These are phyloP conservation scores for Callyntrura sp. DNA, from an alignment of 2,888 invertebrate species.

Conservation along the genomic window DNA sequence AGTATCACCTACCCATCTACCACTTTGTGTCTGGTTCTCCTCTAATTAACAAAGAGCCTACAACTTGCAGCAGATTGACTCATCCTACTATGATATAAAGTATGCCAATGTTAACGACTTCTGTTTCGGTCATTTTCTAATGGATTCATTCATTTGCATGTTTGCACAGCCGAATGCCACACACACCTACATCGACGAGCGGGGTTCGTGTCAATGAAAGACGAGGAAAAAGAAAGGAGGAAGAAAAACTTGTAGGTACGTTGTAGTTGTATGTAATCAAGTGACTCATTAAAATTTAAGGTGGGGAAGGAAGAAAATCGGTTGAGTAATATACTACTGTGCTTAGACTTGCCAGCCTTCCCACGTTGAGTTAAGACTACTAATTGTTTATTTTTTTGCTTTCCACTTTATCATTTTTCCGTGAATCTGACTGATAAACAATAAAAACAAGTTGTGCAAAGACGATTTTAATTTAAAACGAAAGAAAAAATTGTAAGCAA, in stretches of 20 bases:
- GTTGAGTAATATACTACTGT: too few relatives aligned
- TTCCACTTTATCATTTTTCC: too few relatives aligned
- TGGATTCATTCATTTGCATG: slow-evolving; percentile 58
- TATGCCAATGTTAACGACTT: neutral
- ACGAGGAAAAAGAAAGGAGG: neutral
- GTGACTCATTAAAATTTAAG: slow-evolving; percentile 34
- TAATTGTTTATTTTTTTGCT: too few relatives aligned
- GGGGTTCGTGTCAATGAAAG: neutral
- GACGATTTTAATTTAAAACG: too few relatives aligned
- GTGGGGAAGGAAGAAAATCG: neutral
- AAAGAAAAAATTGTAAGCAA: too few relatives aligned
- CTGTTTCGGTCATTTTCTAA: slow-evolving; percentile 24
- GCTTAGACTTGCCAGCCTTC: too few relatives aligned
- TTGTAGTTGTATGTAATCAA: too few relatives aligned
- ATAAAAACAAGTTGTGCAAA: too few relatives aligned
- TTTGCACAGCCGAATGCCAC: slow-evolving; percentile 36
- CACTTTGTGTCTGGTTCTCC: slow-evolving; percentile 22
- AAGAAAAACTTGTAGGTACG: neutral
- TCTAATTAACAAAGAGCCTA: slow-evolving; percentile 69
- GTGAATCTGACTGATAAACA: too few relatives aligned
- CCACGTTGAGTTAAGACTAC: too few relatives aligned
- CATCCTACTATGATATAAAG: neutral
- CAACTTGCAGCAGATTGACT: slow-evolving; percentile 59
- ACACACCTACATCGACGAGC: slow-evolving; percentile 2
- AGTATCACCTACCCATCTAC: neutral